These are phyloP conservation scores for Macquaria australasica DNA, from an alignment of 2,113 vertebrate genomes.

Conservation along the genomic window DNA sequence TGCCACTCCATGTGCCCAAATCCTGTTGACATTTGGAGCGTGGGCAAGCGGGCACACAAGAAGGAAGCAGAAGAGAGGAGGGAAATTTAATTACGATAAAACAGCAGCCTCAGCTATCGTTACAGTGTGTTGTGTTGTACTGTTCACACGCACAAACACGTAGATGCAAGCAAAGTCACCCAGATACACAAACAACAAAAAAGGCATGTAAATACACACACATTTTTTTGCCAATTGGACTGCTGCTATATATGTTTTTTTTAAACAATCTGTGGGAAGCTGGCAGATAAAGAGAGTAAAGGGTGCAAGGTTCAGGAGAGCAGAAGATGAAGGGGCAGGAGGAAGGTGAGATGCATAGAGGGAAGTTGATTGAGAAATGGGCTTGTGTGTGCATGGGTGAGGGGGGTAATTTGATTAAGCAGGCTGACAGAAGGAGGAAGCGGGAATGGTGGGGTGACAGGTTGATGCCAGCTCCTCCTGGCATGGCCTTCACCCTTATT, in stretches of 20 bases:
- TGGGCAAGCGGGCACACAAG: constrained; percentile 85
- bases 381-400: constrained; percentile 65
- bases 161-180: constrained; percentile 15
- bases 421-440: constrained; percentile 78
- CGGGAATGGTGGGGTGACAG: constrained; percentile 81
- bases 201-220: neutral
- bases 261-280: constrained; percentile 8
- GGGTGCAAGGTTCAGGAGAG: constrained; percentile 37
- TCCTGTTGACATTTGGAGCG: constrained; percentile 97
- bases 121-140: constrained; percentile 80
- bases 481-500: constrained; percentile 71
- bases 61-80: constrained; percentile 87
- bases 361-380: constrained; percentile 69
- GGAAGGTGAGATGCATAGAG: neutral
- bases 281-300: constrained; percentile 32
- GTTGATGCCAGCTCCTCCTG: constrained; percentile 78
- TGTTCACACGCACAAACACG: constrained; percentile 67
- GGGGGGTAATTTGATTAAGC: constrained; percentile 79
- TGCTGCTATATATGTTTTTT: constrained; percentile 8
- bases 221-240: constrained; percentile 1
- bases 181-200: constrained; percentile 26
- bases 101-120: constrained; percentile 90
- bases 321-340: constrained; percentile 16
- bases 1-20: constrained; percentile 98
- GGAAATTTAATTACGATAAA: constrained; percentile 97